phyloP scores from a whole-genome alignment of 2,797 vertebrate genomes.

The Hapalemur alaotrensis region DNA sequence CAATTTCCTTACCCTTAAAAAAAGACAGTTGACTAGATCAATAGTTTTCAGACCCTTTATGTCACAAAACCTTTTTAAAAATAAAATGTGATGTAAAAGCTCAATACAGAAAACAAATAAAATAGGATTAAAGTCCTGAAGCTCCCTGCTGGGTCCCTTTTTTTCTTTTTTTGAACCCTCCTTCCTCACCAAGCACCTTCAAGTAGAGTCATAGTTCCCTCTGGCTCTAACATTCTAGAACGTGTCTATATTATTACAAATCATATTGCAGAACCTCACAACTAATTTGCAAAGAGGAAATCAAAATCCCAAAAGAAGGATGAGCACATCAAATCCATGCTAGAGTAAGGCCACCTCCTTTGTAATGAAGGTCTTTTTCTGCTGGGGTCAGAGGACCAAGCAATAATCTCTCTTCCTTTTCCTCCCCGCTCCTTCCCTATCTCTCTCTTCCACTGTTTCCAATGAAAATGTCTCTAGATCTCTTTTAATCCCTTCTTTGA shows the following conservation, averaged over 20 bases:
- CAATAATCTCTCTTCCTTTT: neutral
- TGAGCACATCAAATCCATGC: neutral
- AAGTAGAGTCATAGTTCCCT: neutral
- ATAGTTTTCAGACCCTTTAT: neutral
- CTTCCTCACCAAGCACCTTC: neutral
- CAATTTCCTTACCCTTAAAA: neutral
- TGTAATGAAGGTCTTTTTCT: neutral
- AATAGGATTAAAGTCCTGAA: neutral
- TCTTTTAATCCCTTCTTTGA: neutral
- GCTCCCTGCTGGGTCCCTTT: neutral
- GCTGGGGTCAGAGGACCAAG: neutral
- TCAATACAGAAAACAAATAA: neutral
- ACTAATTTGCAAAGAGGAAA: neutral
- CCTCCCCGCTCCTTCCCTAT: neutral
- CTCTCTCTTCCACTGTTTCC: neutral
- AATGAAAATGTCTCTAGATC: neutral
- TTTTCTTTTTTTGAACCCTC: neutral
- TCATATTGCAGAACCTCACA: neutral
- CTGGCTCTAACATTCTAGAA: too few species aligned
- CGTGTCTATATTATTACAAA: neutral
- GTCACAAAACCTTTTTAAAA: neutral
- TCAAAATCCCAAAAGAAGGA: neutral
- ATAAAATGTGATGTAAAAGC: neutral
- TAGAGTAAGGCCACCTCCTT: neutral
- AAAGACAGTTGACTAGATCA: neutral